Conservation (phyloP, 2,888 invertebrate genomes). For the Eurois occulta region DNA sequence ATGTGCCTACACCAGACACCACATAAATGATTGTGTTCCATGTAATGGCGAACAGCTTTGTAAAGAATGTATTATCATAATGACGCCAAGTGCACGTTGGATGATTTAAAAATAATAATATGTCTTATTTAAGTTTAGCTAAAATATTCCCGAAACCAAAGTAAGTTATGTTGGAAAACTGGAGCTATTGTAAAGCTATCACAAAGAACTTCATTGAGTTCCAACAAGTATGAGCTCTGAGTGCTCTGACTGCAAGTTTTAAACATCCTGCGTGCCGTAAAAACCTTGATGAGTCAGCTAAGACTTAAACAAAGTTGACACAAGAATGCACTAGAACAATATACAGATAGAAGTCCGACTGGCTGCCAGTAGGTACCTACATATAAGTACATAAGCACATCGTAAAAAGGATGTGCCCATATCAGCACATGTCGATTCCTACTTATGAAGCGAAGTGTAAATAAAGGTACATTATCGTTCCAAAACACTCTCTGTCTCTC, state of each 20-base stretch:
- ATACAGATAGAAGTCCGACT: constrained; percentile 21
- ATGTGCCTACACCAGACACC: constrained; percentile 63
- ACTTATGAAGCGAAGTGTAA: constrained; percentile 28
- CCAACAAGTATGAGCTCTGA: constrained; percentile 6
- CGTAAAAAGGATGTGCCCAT: constrained; percentile 57
- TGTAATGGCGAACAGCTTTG: constrained; percentile 43
- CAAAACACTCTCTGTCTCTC: constrained; percentile 61
- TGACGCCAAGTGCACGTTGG: constrained; percentile 2
- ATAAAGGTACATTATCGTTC: constrained; percentile 40
- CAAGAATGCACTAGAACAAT: constrained; percentile 45
- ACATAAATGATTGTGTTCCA: constrained; percentile 49
- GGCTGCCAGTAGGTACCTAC: constrained; percentile 8
- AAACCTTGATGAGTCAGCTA: constrained; percentile 47
- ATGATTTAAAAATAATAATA: background rate
- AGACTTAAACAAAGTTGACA: constrained; percentile 19
- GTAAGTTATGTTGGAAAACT: background rate
- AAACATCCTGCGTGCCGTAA: constrained; percentile 15
- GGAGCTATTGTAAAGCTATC: background rate
- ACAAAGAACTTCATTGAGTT: constrained; percentile 16
- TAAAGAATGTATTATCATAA: constrained; percentile 35
- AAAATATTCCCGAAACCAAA: background rate
- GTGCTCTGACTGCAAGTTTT: constrained; percentile 11
- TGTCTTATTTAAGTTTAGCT: background rate
- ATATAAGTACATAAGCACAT: constrained; percentile 14
- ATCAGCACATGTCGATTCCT: constrained; percentile 41